A percentile compares a stretch with the other conserved stretches of the same genome.
Evolutionary conservation across 2,113 vertebrate genomes (phyloP).

Genomic region (Cyprinodon brontotheroides): DNA sequence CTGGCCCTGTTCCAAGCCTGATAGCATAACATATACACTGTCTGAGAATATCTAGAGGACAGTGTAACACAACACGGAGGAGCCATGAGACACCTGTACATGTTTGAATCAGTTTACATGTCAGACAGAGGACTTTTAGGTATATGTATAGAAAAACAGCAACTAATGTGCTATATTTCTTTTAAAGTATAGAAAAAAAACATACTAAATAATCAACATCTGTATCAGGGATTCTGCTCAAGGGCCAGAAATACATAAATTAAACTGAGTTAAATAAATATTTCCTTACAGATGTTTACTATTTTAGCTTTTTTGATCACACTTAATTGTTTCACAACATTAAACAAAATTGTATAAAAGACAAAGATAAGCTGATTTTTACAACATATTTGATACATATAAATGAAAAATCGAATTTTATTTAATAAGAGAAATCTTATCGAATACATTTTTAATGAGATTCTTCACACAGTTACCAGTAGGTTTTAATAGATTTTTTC

Average conservation of each 20-base stretch:
- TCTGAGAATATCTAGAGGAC: slow-evolving; percentile 56
- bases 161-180: slow-evolving; percentile 4
- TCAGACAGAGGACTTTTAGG: slow-evolving; percentile 8
- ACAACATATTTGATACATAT: no score
- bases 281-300: no score
- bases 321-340: background rate
- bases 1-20: slow-evolving; percentile 55
- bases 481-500: no score
- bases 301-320: background rate
- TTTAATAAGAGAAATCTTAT: background rate
- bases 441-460: no score
- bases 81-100: slow-evolving; percentile 53
- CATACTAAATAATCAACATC: background rate
- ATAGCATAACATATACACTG: slow-evolving; percentile 38
- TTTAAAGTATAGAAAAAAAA: background rate
- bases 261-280: no score
- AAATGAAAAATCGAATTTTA: background rate
- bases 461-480: background rate
- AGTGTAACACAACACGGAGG: slow-evolving; percentile 34
- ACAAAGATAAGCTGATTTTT: no score
- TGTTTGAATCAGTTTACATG: slow-evolving; percentile 27
- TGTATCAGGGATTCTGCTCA: background rate
- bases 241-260: background rate
- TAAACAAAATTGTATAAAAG: background rate
- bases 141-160: slow-evolving; percentile 19